Conservation (phyloP, 2,888 invertebrate genomes). For the Drosophila sordidapex region DNA sequence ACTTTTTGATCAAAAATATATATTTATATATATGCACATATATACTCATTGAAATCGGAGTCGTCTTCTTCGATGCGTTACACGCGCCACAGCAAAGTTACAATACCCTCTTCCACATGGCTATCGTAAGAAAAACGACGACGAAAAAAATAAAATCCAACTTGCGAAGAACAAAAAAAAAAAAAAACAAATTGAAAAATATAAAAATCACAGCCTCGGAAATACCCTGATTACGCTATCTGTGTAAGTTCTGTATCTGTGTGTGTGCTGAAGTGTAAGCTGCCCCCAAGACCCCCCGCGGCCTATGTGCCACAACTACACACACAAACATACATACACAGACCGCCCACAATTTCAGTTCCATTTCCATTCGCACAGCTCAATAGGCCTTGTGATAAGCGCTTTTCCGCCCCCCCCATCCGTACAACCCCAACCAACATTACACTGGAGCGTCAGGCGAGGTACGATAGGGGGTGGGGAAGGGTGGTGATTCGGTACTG, state of each 20-base stretch:
- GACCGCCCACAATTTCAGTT: slow-evolving; percentile 45
- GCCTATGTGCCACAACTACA: slow-evolving; percentile 23
- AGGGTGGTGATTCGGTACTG: not conserved
- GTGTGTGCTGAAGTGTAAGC: slow-evolving; percentile 56
- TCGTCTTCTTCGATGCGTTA: not conserved
- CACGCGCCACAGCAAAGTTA: not conserved
- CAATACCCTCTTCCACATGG: not conserved
- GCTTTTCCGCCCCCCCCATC: slow-evolving; percentile 19
- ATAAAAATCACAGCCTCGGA: slow-evolving; percentile 82
- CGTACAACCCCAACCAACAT: not conserved
- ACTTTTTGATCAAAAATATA: too few relatives aligned
- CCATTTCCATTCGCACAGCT: slow-evolving; percentile 64
- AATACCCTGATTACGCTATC: slow-evolving; percentile 83
- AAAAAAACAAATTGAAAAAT: slow-evolving; percentile 75
- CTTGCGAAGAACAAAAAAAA: slow-evolving; percentile 35
- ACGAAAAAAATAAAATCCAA: slow-evolving; percentile 15
- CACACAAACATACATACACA: not conserved
- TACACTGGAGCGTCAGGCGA: not conserved
- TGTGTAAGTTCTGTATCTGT: slow-evolving; percentile 52
- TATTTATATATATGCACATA: not conserved
- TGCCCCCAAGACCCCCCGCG: slow-evolving; percentile 8
- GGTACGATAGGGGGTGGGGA: not conserved
- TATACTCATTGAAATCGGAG: not conserved
- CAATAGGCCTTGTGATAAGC: slow-evolving; percentile 81
- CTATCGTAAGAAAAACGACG: slow-evolving; percentile 3